A percentile compares a stretch with the other conserved stretches of the same genome.
Evolutionary conservation across 2,797 vertebrate genomes (phyloP).

Genomic region (Lacerta agilis): DNA sequence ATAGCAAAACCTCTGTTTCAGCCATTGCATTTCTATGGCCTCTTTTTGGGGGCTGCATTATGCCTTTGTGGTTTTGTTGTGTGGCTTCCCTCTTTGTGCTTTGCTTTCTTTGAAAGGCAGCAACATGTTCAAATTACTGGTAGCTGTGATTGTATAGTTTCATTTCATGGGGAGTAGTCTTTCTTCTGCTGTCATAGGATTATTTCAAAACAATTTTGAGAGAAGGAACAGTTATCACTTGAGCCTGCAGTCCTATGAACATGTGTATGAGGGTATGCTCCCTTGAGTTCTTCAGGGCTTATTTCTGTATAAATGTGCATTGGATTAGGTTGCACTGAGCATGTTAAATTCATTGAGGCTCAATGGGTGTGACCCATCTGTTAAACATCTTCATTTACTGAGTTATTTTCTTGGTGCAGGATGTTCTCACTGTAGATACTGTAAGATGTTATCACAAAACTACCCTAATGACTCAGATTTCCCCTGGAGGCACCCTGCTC

Average conservation of each 20-base stretch:
- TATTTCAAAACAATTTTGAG: constrained; percentile 3
- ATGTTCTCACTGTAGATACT: neutral
- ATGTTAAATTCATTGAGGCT: neutral
- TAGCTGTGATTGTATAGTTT: neutral
- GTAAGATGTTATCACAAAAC: neutral
- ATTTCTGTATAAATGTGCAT: neutral
- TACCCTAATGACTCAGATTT: constrained; percentile 2
- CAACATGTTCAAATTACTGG: neutral
- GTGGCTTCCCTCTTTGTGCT: neutral
- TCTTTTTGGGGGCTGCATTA: neutral
- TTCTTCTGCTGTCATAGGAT: neutral
- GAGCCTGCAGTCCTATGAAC: neutral
- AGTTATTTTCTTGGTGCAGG: neutral
- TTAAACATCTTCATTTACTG: neutral
- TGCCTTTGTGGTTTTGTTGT: neutral
- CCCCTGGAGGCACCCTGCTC: neutral
- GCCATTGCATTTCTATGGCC: neutral
- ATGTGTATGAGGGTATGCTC: neutral
- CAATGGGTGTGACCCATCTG: neutral
- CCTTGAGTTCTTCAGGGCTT: neutral
- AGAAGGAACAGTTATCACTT: neutral
- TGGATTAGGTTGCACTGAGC: neutral
- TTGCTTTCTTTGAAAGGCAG: neutral
- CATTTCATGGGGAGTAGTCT: neutral
- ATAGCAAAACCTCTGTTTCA: neutral